Base-by-base conservation (phyloP, 2,888 invertebrate genomes). In the Philereme vetulata region DNA sequence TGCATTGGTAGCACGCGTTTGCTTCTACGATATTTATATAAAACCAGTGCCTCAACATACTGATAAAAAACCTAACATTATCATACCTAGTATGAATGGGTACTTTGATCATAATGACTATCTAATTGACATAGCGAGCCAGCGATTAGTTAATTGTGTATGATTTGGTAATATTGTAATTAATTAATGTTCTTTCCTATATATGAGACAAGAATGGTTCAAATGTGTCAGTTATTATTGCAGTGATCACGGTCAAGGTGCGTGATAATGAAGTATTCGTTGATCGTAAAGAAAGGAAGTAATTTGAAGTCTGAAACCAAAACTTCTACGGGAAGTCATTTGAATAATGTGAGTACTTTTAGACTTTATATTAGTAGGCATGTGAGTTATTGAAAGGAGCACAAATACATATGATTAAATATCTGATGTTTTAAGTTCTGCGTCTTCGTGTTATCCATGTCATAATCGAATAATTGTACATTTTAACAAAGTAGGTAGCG, bases 81-180 rank as follows among this genome's bases (percentile, higher is more conserved):
- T 62, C 42, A 38, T 51, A 38, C 46, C 43, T 56, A 49, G 47
- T 62, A 52, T 51, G 54, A 51, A 60, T 68, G 65, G 64, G 62
- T 67, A 66, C 4, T 21, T 21, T 42, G 46, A 50, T 47, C 54
- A 34, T 52, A 70, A 66, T 51, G 58, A 62, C 36, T 55, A 55
- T 51, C 60, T 71, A 72, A 67, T 70, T 45, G 62, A 66, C 58
- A 53, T 66, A 65, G 59, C 57, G 40, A 60, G 58, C 21, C 61
- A 66, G 60, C 71, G 73, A 82, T 84, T 85, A 86, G 78, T 82
- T 84, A 86, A 85, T 81, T 72, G 72, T 72, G 59, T 65, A 69
- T 73, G 67, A 80, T 81, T 80, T 74, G 70, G 71, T 78, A 74
- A 78, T 76, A 69, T 72, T 67, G 66, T 77, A 71, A 82, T 85